Evolutionary conservation across 2,113 vertebrate genomes (phyloP).

Genomic region (Heloderma charlesbogerti): DNA sequence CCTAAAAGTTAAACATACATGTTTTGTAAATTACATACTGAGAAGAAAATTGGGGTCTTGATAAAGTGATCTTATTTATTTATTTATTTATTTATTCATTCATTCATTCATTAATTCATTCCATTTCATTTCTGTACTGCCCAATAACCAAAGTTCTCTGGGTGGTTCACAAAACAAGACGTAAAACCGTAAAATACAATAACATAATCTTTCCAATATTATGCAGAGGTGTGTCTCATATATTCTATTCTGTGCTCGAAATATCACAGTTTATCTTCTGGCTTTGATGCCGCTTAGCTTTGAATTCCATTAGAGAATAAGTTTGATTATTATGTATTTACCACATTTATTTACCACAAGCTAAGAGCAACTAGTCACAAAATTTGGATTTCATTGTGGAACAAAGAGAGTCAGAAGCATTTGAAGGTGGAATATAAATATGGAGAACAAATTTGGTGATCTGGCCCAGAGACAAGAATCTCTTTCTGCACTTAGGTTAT

Average conservation of each 20-base stretch:
- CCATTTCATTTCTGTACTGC: too few relatives aligned
- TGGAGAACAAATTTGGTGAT: neutral
- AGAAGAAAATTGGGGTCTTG: neutral
- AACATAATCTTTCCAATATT: neutral
- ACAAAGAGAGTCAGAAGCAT: neutral
- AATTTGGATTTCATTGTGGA: neutral
- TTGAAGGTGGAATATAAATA: neutral
- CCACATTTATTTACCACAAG: neutral
- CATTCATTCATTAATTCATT: neutral
- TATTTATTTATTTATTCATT: neutral
- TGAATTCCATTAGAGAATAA: neutral
- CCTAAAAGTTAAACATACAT: neutral
- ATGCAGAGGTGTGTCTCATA: neutral
- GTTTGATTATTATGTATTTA: neutral
- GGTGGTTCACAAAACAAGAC: too few relatives aligned
- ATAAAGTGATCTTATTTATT: neutral
- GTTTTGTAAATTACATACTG: neutral
- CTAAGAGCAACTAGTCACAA: neutral
- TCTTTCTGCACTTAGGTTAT: neutral
- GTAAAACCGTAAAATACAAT: too few relatives aligned
- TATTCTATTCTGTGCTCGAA: neutral
- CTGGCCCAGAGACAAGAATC: neutral
- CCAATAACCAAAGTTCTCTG: too few relatives aligned
- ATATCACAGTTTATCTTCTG: neutral
- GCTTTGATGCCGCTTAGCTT: neutral